A percentile compares a stretch with the other conserved stretches of the same genome.
Evolutionary conservation across 2,797 vertebrate species (phyloP).

Genomic region (Pterois miles): DNA sequence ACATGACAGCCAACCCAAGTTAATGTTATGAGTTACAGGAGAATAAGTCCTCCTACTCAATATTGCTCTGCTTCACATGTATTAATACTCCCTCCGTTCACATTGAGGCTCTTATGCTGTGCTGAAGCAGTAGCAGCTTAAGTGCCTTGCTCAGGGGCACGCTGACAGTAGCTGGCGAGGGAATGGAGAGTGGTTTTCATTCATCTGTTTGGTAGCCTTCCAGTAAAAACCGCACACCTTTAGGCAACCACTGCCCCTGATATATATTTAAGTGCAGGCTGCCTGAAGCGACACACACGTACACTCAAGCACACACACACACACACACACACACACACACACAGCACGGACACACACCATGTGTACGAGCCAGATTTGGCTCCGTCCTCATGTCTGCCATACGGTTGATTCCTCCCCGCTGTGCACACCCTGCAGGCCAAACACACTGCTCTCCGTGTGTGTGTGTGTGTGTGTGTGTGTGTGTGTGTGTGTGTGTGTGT

Average conservation of each 20-base stretch:
- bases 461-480: constrained; percentile 44
- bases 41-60: not conserved
- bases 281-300: constrained; percentile 54
- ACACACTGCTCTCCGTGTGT: constrained; percentile 51
- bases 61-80: not conserved
- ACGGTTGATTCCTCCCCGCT: constrained; percentile 77
- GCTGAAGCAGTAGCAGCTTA: constrained; percentile 31
- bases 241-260: constrained; percentile 62
- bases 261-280: constrained; percentile 71
- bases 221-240: constrained; percentile 65
- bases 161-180: constrained; percentile 21
- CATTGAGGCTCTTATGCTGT: not conserved
- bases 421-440: constrained; percentile 77
- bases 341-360: constrained; percentile 67
- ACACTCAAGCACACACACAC: constrained; percentile 30
- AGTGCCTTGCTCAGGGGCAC: constrained; percentile 67
- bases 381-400: constrained; percentile 75
- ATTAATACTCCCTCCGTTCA: not conserved
- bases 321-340: constrained; percentile 12
- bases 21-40: not conserved
- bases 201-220: constrained; percentile 53
- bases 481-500: constrained; percentile 27
- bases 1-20: not conserved
- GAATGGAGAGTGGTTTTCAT: constrained; percentile 55
- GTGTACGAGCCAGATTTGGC: constrained; percentile 76